Conservation (phyloP, 1,140 invertebrate species). For the Drosophila chauvacae region DNA sequence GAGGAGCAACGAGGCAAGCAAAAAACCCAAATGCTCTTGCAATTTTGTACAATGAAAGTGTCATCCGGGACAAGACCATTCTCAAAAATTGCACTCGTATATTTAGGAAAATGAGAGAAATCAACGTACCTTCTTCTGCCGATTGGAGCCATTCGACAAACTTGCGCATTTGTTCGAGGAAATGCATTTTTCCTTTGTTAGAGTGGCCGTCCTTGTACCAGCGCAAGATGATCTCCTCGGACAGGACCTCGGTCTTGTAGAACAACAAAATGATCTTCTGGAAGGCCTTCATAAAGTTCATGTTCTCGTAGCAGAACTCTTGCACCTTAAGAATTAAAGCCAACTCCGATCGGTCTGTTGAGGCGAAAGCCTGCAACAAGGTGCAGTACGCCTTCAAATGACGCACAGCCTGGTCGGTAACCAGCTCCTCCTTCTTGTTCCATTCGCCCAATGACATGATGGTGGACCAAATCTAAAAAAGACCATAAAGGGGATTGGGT, state of each 20-base stretch:
- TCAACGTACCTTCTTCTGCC: slow-evolving; percentile 92
- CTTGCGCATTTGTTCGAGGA: slow-evolving; percentile 98
- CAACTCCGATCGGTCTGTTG: slow-evolving; percentile 93
- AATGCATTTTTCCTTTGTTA: slow-evolving; percentile 97
- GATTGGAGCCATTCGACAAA: slow-evolving; percentile 98
- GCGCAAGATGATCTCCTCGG: slow-evolving; percentile 95
- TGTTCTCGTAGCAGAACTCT: slow-evolving; percentile 99
- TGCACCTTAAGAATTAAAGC: slow-evolving; percentile 95
- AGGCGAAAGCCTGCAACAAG: slow-evolving; percentile 94
- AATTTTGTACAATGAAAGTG: slow-evolving; percentile 72
- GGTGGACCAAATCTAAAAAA: slow-evolving; percentile 93
- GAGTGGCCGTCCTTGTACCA: slow-evolving; percentile 97
- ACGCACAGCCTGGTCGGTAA: slow-evolving; percentile 97
- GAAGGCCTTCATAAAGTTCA: slow-evolving; percentile 99
- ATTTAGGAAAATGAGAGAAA: too few relatives aligned
- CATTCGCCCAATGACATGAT: slow-evolving; percentile 97
- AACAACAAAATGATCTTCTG: slow-evolving; percentile 98
- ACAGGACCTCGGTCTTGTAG: slow-evolving; percentile 96
- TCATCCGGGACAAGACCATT: slow-evolving; percentile 42
- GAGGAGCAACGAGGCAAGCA: slow-evolving; percentile 76
- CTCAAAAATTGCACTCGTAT: slow-evolving; percentile 38
- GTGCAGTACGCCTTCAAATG: slow-evolving; percentile 94
- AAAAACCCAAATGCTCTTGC: slow-evolving; percentile 76
- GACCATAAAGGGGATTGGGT: too few relatives aligned
- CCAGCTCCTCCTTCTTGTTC: slow-evolving; percentile 99